These are phyloP conservation scores for Mormyrus hasselquistii DNA, from an alignment of 2,797 vertebrate genomes.

Conservation along the genomic window DNA sequence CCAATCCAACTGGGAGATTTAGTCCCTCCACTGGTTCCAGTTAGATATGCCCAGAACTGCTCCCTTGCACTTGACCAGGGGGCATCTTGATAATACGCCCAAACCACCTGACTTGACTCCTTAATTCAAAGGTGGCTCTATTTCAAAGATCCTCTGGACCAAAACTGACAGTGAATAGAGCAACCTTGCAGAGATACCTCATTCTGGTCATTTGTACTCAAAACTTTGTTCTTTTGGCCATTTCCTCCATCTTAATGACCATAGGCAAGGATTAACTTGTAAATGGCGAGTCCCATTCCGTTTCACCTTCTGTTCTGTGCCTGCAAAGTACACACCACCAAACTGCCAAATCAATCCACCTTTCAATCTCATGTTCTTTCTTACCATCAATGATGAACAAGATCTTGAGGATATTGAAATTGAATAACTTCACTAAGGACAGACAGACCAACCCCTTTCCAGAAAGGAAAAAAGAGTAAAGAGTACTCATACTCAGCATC, in stretches of 20 bases:
- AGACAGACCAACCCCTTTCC: background rate
- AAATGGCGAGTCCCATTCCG: background rate
- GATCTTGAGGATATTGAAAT: background rate
- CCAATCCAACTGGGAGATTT: background rate
- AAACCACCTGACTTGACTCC: background rate
- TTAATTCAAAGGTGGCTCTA: background rate
- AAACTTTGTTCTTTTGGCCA: background rate
- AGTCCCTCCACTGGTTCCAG: background rate
- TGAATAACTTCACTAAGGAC: background rate
- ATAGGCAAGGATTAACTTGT: background rate
- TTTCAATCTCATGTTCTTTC: background rate
- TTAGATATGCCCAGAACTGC: background rate
- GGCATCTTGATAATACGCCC: background rate
- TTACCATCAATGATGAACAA: background rate
- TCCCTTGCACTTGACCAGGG: background rate
- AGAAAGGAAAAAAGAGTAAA: too few relatives aligned
- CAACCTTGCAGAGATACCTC: background rate
- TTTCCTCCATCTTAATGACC: background rate
- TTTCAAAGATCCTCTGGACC: background rate
- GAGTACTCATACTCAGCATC: background rate
- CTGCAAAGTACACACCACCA: background rate
- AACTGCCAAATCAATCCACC: background rate
- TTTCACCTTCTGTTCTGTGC: background rate
- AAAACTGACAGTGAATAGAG: background rate
- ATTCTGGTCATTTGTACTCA: background rate